A percentile compares a stretch with the other conserved stretches of the same genome.
Conservation (phyloP, 2,888 invertebrate species). For the Xanthia icteritia region DNA sequence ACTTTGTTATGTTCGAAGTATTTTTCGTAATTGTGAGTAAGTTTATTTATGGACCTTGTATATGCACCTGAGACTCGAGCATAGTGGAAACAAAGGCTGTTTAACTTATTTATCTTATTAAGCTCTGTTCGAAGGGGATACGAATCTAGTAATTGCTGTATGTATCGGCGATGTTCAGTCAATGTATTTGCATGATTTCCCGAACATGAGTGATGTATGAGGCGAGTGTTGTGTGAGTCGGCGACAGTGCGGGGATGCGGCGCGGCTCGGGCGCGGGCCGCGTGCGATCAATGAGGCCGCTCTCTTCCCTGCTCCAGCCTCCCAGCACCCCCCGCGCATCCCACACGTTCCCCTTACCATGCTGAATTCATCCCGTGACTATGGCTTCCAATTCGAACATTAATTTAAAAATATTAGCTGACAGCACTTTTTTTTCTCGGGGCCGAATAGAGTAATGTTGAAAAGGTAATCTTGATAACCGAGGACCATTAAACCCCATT, state of each 20-base stretch:
- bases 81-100: neutral
- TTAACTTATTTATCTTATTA: neutral
- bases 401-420: constrained; percentile 78
- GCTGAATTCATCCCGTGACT: constrained; percentile 79
- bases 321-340: constrained; percentile 70
- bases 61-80: constrained; percentile 14
- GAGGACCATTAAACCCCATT: constrained; percentile 49
- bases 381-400: constrained; percentile 81
- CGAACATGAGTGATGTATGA: constrained; percentile 28
- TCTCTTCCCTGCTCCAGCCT: constrained; percentile 72
- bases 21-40: constrained; percentile 3
- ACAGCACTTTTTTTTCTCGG: constrained; percentile 63
- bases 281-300: constrained; percentile 88
- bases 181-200: constrained; percentile 36
- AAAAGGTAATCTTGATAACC: constrained; percentile 58
- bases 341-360: constrained; percentile 67
- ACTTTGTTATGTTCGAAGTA: neutral
- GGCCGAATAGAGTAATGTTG: constrained; percentile 49
- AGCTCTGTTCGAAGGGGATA: neutral
- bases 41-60: neutral
- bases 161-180: neutral
- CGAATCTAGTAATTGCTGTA: constrained; percentile 7
- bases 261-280: constrained; percentile 81
- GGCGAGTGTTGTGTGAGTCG: constrained; percentile 78
- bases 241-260: constrained; percentile 73